A percentile compares a stretch with the other conserved stretches of the same genome.
Evolutionary conservation across 2,113 vertebrate species (phyloP).

Genomic region (Ciconia boyciana): DNA sequence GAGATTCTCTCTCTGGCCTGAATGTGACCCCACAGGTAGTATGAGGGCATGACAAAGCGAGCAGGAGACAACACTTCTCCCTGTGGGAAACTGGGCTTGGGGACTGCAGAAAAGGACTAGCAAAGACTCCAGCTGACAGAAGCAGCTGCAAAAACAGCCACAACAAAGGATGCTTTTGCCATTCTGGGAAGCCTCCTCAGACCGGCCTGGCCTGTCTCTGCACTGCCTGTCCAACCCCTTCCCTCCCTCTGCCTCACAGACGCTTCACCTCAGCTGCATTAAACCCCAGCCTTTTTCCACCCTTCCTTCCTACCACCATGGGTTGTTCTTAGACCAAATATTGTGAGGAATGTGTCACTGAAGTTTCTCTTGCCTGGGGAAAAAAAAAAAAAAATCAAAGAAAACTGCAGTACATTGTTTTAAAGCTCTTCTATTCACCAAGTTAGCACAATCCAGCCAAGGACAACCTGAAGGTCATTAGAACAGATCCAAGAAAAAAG

Average conservation of each 20-base stretch:
- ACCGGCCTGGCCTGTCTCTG: not conserved
- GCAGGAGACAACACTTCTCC: not conserved
- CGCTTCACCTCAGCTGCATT: not conserved
- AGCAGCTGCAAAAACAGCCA: not conserved
- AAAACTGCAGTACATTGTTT: not conserved
- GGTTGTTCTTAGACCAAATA: not conserved
- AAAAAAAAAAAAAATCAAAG: not conserved
- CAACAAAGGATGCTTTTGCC: not conserved
- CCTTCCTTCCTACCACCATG: not conserved
- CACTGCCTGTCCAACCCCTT: not conserved
- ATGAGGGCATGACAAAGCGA: not conserved
- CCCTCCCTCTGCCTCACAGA: not conserved
- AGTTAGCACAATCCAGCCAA: not conserved
- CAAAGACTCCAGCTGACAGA: not conserved
- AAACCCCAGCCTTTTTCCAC: not conserved
- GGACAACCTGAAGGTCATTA: conserved; percentile 10
- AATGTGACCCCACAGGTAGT: not conserved
- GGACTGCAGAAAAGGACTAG: not conserved
- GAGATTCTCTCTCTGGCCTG: not conserved
- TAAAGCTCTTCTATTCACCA: not conserved
- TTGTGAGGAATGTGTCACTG: not conserved
- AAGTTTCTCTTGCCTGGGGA: not conserved
- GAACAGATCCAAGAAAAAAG: not conserved
- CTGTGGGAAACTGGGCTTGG: not conserved
- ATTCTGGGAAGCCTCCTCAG: not conserved